Base-by-base conservation (phyloP, 1,140 invertebrate genomes). In the Acromyrmex heyeri region DNA sequence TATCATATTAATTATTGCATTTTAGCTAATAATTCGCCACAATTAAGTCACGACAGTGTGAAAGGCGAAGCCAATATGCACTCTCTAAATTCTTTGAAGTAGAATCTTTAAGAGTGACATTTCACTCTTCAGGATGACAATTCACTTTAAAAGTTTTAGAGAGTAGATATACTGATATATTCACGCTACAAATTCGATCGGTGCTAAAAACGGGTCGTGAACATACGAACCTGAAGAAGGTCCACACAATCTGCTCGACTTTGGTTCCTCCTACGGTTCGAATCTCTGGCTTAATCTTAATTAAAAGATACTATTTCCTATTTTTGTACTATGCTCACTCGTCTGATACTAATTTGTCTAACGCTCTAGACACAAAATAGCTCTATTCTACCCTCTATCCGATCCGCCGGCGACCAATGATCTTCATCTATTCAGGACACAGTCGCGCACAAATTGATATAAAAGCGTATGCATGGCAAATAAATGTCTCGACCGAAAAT, bases 211-310 rank as follows among this genome's bases (percentile, higher is more conserved):
- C 89, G 86, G 77, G 82, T 88, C 90, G 77, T 88, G 61, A 83
- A 90, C 82, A 91, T 90, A 91, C 89, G 89, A 91, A 91, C 89
- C 89, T 90, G 89, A 53, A 16, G 69, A 85, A 88, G 81, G 64
- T 86, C 77, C 86, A 90, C 77, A 65, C 73, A 75, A 90, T 86
- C 86, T 34, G 77, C 86, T 89, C 69, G 86, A 65, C 76, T 88
- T 87, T 73, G 73, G 86, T 72, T 55, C 77, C 87, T 90, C 77
- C 76, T 62, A 75, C 44, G 53, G 7, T 30, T 79, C 72, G 67
- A 90, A 81, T 81, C 55, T 87, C 87, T 70, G 73, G 10, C 85
- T 50, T 73, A 76, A 21, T 70, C 62, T 69, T 85, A 89, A 86
- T 90, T 83, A 83, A 21, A 44, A 89, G 65, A 50, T 50, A 5